Base-by-base conservation (phyloP, 1,140 invertebrate genomes). In the Teleopsis dalmanni region DNA sequence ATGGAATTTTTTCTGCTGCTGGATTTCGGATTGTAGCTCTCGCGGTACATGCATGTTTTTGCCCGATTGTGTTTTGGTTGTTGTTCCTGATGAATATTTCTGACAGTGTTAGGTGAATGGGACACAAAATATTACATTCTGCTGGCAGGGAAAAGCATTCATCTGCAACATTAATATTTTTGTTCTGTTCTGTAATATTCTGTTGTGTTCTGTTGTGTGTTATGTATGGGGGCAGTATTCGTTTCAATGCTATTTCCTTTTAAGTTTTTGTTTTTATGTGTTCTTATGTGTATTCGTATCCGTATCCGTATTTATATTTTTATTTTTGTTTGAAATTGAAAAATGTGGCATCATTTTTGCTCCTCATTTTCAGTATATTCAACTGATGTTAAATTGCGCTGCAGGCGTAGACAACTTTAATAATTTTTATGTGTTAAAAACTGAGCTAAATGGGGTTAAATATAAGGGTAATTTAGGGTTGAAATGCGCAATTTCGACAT, bases 381-480 rank as follows among this genome's bases (percentile, higher is more conserved):
- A n/a, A n/a, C n/a, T n/a, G 26, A 40, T 51, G 50, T 55, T 59
- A 62, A 60, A 53, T 50, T 62, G 64, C 57, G 63, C 63, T 63
- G 56, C 54, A 48, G 57, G 63, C 60, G 54, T 62, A 66, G 60
- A 66, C 57, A 63, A 62, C 53, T 65, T 63, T 62, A 57, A 61
- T 59, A 59, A 60, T 56, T 65, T 65, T 5, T 29, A 26, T 43
- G 26, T 29, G 7, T 14, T 43, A 43, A 19, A 26, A 43, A 43
- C 14, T 40, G 11, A 23, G 40, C 47, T 44, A 44, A 50, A 44
- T 33, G 54, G 62, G 61, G 58, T 65, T 65, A 65, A 65, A 65
- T 65, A 65, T 65, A 57, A 56, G 59, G 60, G 62, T 65, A 65
- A 65, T 65, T 65, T 65, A 60, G 59, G 62, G 58, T 65, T 65